A percentile compares a stretch with the other conserved stretches of the same genome.
Conservation (phyloP, 1,140 invertebrate genomes). For the Bombus haemorrhoidalis region DNA sequence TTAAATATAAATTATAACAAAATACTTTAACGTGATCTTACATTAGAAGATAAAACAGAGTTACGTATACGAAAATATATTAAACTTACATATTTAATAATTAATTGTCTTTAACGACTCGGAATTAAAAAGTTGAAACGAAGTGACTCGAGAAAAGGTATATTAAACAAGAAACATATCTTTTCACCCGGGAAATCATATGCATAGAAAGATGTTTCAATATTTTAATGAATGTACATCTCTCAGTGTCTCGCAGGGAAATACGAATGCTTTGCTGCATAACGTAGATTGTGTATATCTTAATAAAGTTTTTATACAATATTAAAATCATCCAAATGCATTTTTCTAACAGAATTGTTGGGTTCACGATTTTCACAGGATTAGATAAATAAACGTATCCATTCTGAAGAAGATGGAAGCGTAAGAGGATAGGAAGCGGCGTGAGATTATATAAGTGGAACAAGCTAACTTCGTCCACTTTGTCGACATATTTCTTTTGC, state of each 20-base stretch:
- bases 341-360: too few species aligned
- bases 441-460: neutral
- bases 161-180: neutral
- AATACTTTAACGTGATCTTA: too few species aligned
- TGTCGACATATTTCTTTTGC: neutral
- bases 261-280: too few species aligned
- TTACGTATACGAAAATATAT: too few species aligned
- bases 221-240: neutral
- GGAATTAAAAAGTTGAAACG: neutral
- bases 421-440: neutral
- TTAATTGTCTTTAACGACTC: neutral
- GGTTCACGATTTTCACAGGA: neutral
- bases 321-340: too few species aligned
- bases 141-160: neutral
- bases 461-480: neutral
- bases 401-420: neutral
- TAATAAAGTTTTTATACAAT: too few species aligned
- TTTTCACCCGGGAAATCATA: neutral
- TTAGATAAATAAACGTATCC: conserved; percentile 17
- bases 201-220: neutral
- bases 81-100: too few species aligned
- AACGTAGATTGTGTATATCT: too few species aligned
- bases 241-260: too few species aligned
- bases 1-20: too few species aligned
- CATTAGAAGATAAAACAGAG: too few species aligned